Base-by-base conservation (phyloP, 1,140 invertebrate species). In the Mylabris phalerata region DNA sequence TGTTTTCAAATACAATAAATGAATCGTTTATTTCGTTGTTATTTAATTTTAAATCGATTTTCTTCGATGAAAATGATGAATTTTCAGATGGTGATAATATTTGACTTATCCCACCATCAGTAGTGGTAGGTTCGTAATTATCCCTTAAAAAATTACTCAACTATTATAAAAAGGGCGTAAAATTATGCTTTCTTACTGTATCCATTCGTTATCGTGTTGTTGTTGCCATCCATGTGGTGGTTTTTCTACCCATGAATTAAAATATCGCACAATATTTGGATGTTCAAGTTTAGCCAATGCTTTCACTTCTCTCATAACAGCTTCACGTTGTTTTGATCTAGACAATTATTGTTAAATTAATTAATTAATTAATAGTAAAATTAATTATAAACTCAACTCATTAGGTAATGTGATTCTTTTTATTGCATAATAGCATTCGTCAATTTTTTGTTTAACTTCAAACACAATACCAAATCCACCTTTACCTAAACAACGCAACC, bases 391-490 rank as follows among this genome's bases (percentile, higher is more conserved):
- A 40, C 40, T 41, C 40, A 47, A 92, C 89, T 83, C 88, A 65
- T 89, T 88, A 9, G 92, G 90, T 55, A 98, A 76, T 5, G 84
- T 83, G 47, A 98, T 98, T 67, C 95, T 83, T 77, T 99, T 98
- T 0, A 99, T 86, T 19, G 96, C 96, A 79, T 98, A 98, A 62
- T 87, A 81, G 67, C 91, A 89, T 68, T 97, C 90, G 73, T 99
- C 96, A 51, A 98, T 86, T 76, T 92, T 95, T 73, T 98, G 97
- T 71, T 83, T 88, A 0, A 91, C 93, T 75, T 98, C 90, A 77
- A 98, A 98, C 0, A 99, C 96, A 19, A 98, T 86, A 0, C 96
- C 96, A 78, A 97, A 98, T 0, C 95, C 96, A n/a, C 96, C 95
- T 69, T 84, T 85, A 0, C 95, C 95, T 0, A 98, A 77, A 64